Evolutionary conservation across 1,140 invertebrate genomes (phyloP), one percentile per base, ranked within the genome.

Genomic region (Euglossa dilemma): DNA sequence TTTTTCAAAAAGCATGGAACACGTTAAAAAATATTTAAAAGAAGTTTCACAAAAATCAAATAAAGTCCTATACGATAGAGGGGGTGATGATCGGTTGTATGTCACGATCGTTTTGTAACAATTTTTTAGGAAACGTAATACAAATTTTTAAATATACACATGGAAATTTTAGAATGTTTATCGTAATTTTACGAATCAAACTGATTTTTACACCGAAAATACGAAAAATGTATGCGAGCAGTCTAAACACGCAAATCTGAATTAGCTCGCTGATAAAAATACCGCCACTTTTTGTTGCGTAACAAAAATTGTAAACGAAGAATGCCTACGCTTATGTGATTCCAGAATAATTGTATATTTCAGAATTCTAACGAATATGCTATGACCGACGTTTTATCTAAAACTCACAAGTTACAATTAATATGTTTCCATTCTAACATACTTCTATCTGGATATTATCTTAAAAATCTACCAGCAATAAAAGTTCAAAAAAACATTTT

Each of bases 221-320:
- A 6, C 3, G 0, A 45, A 6, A 66, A 66, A 45, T 20, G 23
- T 28, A 25, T 9, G 14, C n/a, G 18, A 7, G 11, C 43, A n/a
- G 20, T n/a, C 36, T 50, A 36, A 54, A 72, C 6, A 20, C 11
- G 57, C 25, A 6, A 54, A 12, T n/a, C 3, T 4, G 20, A 54
- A 67, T 45, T 52, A 52, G 8, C 28, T 25, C n/a, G 14, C 9
- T n/a, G 25, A 11, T 72, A 70, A 72, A 61, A 67, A 11, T 64
- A 66, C 70, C 79, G 52, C n/a, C 12, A 36, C 14, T 80, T 36
- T 25, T 23, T 2, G 25, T 81, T 81, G 61, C 79, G 52, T 56
- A 81, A 81, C 25, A 23, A 79, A 81, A 67, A 75, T 81, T 43
- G 20, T 56, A 66, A 81, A n/a, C 72, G 61, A 28, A 56, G 18